These are phyloP conservation scores for Urechis unicinctus DNA, from an alignment of 2,888 invertebrate genomes.

Conservation along the genomic window DNA sequence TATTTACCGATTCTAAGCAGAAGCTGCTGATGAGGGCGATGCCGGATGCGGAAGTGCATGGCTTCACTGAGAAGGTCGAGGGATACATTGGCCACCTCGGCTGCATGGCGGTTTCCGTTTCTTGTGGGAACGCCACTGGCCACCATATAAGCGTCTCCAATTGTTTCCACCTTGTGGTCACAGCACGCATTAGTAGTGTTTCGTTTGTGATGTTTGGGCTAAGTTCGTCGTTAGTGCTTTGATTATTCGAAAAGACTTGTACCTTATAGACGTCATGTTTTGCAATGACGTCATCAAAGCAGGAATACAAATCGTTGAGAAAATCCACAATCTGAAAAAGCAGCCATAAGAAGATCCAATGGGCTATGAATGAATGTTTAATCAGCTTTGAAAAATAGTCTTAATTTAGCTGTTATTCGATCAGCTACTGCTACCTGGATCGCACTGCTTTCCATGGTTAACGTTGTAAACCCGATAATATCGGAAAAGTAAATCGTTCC, in stretches of 20 bases:
- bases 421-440: too few relatives aligned
- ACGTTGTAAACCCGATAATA: conserved; percentile 34
- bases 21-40: conserved; percentile 34
- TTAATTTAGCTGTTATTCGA: too few relatives aligned
- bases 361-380: too few relatives aligned
- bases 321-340: conserved; percentile 34
- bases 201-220: too few relatives aligned
- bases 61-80: conserved; percentile 39
- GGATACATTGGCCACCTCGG: conserved; percentile 45
- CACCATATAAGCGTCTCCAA: conserved; percentile 46
- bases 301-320: conserved; percentile 41
- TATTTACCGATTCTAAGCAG: conserved; percentile 34
- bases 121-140: conserved; percentile 41
- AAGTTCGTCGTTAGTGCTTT: too few relatives aligned
- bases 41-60: conserved; percentile 50
- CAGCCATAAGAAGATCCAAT: not conserved
- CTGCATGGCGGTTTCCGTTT: conserved; percentile 38
- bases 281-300: conserved; percentile 41
- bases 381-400: too few relatives aligned
- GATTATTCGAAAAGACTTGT: not conserved
- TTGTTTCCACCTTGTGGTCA: conserved; percentile 47
- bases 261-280: conserved; percentile 35
- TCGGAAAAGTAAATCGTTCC: conserved; percentile 41
- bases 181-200: not conserved
- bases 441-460: conserved; percentile 31